Conservation (phyloP, 1,140 invertebrate species). For the Drosophila kanapiae region DNA sequence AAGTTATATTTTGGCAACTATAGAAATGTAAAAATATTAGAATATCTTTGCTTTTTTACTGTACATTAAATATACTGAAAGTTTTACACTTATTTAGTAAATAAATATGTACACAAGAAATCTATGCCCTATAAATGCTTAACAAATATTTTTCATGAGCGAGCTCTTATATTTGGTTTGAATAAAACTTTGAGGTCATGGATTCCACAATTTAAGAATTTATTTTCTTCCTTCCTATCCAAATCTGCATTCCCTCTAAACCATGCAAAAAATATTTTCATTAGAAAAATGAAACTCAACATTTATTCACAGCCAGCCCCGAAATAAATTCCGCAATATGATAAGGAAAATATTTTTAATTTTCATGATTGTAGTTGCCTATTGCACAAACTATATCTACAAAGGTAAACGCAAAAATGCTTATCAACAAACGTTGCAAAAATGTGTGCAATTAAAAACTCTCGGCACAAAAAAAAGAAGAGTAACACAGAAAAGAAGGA, state of each 20-base stretch:
- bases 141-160: no score
- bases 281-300: conserved; percentile 40
- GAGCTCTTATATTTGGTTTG: not conserved
- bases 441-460: conserved; percentile 60
- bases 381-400: conserved; percentile 16
- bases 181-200: not conserved
- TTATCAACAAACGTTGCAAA: conserved; percentile 47
- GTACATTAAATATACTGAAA: not conserved
- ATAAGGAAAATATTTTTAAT: conserved; percentile 45
- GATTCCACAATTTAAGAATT: conserved; percentile 10
- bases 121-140: not conserved
- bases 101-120: not conserved
- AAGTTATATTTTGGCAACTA: not conserved
- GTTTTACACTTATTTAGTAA: not conserved
- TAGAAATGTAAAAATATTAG: not conserved
- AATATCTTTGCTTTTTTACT: not conserved
- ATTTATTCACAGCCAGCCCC: conserved; percentile 9
- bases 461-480: conserved; percentile 14
- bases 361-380: conserved; percentile 38
- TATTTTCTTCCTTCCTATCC: not conserved
- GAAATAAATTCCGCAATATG: conserved; percentile 20
- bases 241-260: conserved; percentile 16
- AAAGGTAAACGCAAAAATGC: conserved; percentile 43
- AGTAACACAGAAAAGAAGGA: conserved; percentile 5
- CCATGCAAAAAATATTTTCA: conserved; percentile 49